Evolutionary conservation across 1,140 invertebrate species (phyloP).

Genomic region (Penaeus vannamei): DNA sequence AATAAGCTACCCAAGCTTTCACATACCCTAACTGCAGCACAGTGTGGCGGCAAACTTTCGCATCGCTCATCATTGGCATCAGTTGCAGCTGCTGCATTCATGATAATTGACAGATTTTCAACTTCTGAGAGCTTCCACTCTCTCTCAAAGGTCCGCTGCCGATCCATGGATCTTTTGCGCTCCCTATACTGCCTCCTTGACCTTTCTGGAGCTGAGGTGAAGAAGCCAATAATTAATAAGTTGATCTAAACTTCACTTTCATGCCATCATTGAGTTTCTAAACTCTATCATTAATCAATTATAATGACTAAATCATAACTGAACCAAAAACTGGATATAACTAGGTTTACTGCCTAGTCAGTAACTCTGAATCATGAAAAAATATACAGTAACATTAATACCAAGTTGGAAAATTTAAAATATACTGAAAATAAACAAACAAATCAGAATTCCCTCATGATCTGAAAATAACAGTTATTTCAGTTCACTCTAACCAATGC

Average conservation of each 20-base stretch:
- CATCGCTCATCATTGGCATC: constrained; percentile 48
- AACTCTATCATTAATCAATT: not conserved
- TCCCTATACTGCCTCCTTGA: constrained; percentile 43
- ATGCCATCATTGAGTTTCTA: not conserved
- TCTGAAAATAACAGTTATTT: too few species aligned
- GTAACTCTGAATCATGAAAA: too few species aligned
- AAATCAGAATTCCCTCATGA: too few species aligned
- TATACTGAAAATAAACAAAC: too few species aligned
- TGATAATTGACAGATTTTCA: constrained; percentile 29
- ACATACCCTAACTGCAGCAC: not conserved
- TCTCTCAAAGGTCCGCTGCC: constrained; percentile 39
- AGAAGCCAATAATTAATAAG: not conserved
- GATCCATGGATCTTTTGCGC: constrained; percentile 44
- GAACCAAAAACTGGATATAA: too few species aligned
- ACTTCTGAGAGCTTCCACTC: constrained; percentile 31
- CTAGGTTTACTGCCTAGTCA: too few species aligned
- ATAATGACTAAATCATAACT: too few species aligned
- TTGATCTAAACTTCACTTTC: not conserved
- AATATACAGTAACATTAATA: too few species aligned
- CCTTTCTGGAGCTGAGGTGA: constrained; percentile 48
- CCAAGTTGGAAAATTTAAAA: too few species aligned
- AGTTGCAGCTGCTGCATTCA: constrained; percentile 2
- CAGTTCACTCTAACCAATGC: too few species aligned
- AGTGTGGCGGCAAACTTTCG: constrained; percentile 51
- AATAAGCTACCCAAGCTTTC: too few species aligned